These are phyloP conservation scores for Patiria miniata DNA, from an alignment of 35 echinoderm and acorn worm genomes.

Conservation along the genomic window DNA sequence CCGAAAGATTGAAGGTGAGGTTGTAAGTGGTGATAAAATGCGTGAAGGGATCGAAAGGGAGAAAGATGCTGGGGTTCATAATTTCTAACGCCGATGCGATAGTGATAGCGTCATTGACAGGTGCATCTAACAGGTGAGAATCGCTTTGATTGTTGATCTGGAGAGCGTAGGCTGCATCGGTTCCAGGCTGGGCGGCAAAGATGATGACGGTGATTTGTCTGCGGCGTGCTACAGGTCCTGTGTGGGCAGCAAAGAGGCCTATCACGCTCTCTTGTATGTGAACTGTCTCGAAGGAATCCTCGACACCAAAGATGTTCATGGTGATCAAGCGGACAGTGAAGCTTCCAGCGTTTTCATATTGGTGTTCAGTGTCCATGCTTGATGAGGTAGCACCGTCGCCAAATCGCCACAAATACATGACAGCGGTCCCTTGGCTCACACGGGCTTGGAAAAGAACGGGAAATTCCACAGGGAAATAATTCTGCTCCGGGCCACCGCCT, in stretches of 20 bases:
- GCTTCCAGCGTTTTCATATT: slow-evolving; percentile 37
- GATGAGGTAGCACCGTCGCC: slow-evolving; percentile 40
- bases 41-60: slow-evolving; percentile 70
- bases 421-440: slow-evolving; percentile 54
- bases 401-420: slow-evolving; percentile 54
- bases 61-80: slow-evolving; percentile 49
- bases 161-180: slow-evolving; percentile 41
- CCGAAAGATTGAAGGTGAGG: slow-evolving; percentile 45
- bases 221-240: slow-evolving; percentile 25
- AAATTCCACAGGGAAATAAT: slow-evolving; percentile 63
- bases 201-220: slow-evolving; percentile 55
- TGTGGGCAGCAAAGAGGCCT: slow-evolving; percentile 67
- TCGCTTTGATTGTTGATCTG: neutral
- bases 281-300: slow-evolving; percentile 7
- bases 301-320: slow-evolving; percentile 55
- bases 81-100: slow-evolving; percentile 37
- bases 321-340: slow-evolving; percentile 29
- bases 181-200: slow-evolving; percentile 69
- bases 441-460: slow-evolving; percentile 46
- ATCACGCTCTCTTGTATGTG: slow-evolving; percentile 66
- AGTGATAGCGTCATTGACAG: neutral
- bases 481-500: slow-evolving; percentile 37
- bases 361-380: slow-evolving; percentile 23
- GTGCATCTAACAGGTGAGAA: neutral
- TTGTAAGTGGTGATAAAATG: slow-evolving; percentile 33